These are phyloP conservation scores for Neoarius graeffei DNA, from an alignment of 2,113 vertebrate species.

Conservation along the genomic window DNA sequence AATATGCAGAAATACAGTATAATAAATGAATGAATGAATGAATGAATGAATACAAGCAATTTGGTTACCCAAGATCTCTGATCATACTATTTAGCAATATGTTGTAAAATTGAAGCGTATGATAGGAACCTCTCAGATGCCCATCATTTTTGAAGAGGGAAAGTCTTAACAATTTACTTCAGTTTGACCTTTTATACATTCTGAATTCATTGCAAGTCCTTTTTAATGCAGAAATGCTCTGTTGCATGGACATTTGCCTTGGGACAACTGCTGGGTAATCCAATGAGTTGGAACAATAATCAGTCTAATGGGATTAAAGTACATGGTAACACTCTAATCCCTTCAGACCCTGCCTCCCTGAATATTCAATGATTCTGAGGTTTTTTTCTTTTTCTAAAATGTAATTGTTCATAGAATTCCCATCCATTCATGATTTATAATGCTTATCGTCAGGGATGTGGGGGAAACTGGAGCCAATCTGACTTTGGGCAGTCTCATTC, in stretches of 20 bases:
- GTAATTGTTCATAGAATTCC: not conserved
- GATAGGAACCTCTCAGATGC: not conserved
- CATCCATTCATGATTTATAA: too few species aligned
- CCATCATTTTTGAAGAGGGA: not conserved
- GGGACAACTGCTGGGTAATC: not conserved
- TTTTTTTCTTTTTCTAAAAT: not conserved
- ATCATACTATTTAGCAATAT: not conserved
- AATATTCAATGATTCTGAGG: not conserved
- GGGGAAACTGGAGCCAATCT: too few species aligned
- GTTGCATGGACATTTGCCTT: not conserved
- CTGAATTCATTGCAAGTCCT: not conserved
- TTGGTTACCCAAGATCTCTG: not conserved
- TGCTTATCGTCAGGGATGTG: too few species aligned
- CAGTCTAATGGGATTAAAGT: too few species aligned
- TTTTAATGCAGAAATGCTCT: not conserved
- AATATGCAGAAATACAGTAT: not conserved
- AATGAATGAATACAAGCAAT: not conserved
- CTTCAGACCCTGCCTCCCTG: not conserved
- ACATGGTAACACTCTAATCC: too few species aligned
- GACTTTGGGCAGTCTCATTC: too few species aligned
- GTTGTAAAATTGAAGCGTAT: not conserved
- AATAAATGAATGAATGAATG: too few species aligned
- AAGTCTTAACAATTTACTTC: not conserved
- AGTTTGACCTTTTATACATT: not conserved
- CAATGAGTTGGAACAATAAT: too few species aligned